phyloP scores from a whole-genome alignment of 2,113 vertebrate genomes.

The Eira barbara region DNA sequence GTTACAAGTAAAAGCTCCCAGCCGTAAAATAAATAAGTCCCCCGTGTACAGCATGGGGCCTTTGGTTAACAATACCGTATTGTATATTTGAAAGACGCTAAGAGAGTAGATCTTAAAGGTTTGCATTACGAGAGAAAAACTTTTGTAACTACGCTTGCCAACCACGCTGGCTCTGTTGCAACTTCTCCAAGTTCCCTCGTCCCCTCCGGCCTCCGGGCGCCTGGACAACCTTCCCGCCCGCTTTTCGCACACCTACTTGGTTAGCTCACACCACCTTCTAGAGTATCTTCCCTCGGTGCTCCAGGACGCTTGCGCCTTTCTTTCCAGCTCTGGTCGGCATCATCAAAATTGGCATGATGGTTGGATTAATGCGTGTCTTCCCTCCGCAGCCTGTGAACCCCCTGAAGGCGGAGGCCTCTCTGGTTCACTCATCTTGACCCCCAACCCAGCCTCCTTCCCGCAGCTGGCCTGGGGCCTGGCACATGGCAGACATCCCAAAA shows the following conservation, averaged over 20 bases:
- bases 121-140: neutral
- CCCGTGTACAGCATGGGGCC: neutral
- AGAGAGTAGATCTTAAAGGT: neutral
- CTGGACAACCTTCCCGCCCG: neutral
- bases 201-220: neutral
- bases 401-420: neutral
- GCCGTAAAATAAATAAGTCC: neutral
- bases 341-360: fast-evolving
- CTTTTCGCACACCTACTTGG: neutral
- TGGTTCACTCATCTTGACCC: neutral
- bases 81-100: neutral
- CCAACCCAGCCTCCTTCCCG: neutral
- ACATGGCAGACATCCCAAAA: neutral
- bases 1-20: neutral
- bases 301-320: too few relatives aligned
- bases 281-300: neutral
- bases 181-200: neutral
- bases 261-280: neutral
- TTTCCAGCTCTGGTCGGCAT: neutral
- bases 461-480: neutral
- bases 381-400: neutral
- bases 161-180: neutral
- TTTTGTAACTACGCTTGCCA: neutral
- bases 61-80: neutral
- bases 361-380: neutral